Base-by-base conservation (phyloP, 2,888 invertebrate species). In the Diarsia brunnea region DNA sequence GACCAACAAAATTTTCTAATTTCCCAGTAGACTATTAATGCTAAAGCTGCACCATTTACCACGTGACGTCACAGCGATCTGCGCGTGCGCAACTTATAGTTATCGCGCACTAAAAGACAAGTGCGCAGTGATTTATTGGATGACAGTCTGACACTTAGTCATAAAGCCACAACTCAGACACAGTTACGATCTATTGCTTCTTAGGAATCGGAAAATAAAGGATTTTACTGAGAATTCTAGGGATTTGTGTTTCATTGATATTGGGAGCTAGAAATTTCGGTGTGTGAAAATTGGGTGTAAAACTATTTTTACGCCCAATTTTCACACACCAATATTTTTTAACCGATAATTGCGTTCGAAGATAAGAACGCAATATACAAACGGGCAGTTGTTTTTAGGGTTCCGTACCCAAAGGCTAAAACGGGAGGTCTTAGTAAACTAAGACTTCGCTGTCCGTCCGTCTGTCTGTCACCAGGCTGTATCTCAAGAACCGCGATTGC, bases 71-170 rank as follows among this genome's bases (percentile, higher is more conserved):
- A 82, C 67, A 27, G 51, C 60, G 60, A 63, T 43, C 43, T n/a
- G 73, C 85, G 82, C 71, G 82, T 82, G 82, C 85, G 78, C 83
- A 81, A 45, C 73, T 67, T 78, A 83, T 78, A 47, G 77, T 69
- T 78, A 84, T 78, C 85, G 60, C 69, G 64, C 69, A 77, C 61
- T 71, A 66, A 73, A 74, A 69, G 64, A 74, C 71, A 82, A 78
- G 72, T 75, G 70, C 75, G 55, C 11, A 31, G n/a, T 78, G 72
- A 82, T 84, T 85, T 85, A 85, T 65, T 61, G 43, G 11, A 64
- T 61, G 78, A 51, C 82, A 55, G 67, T 70, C 64, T 68, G 85
- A 64, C 82, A 73, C 73, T 81, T 31, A 64, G 69, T 73, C 82
- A 84, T 83, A 85, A 77, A 84, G 73, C 65, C 64, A 12, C 64